A percentile compares a stretch with the other conserved stretches of the same genome.
Conservation (phyloP, 2,113 vertebrate genomes). For the Oryzias celebensis region DNA sequence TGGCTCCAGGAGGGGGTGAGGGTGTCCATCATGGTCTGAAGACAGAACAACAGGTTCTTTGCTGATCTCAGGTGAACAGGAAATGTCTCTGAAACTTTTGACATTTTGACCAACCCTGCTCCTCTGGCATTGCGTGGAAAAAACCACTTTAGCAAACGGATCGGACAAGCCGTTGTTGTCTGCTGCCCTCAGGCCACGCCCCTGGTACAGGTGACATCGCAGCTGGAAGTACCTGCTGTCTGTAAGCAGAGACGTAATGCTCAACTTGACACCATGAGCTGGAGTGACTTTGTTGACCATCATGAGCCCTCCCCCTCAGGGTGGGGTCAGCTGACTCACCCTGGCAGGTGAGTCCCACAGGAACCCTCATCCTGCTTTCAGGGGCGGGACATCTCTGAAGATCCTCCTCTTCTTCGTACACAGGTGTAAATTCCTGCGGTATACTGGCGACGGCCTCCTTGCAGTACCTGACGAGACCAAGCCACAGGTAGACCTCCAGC, state of each 20-base stretch:
- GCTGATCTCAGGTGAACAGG: not conserved
- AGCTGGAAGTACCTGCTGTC: conserved; percentile 92
- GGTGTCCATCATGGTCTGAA: conserved; percentile 83
- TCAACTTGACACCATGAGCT: not conserved
- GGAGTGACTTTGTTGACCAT: too few species aligned
- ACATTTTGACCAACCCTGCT: conserved; percentile 75
- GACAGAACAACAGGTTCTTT: not conserved
- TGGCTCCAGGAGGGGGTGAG: conserved; percentile 92
- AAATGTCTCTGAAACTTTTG: not conserved
- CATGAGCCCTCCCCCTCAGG: not conserved
- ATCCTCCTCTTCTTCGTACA: conserved; percentile 68
- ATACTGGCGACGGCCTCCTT: conserved; percentile 83
- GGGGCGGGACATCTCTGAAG: conserved; percentile 7
- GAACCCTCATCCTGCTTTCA: conserved; percentile 51
- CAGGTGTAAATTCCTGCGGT: conserved; percentile 81
- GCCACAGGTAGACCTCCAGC: conserved; percentile 91
- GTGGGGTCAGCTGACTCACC: conserved; percentile 65
- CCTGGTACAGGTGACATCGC: conserved; percentile 91
- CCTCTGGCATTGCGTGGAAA: conserved; percentile 88
- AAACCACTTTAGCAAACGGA: conserved; percentile 87
- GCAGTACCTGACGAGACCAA: conserved; percentile 85
- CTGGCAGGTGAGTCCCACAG: conserved; percentile 79
- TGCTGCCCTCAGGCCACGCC: conserved; percentile 85
- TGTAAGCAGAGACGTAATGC: conserved; percentile 30
- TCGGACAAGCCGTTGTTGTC: conserved; percentile 90